phyloP scores from a whole-genome alignment of 2,113 vertebrate species.

The Sus scrofa region DNA sequence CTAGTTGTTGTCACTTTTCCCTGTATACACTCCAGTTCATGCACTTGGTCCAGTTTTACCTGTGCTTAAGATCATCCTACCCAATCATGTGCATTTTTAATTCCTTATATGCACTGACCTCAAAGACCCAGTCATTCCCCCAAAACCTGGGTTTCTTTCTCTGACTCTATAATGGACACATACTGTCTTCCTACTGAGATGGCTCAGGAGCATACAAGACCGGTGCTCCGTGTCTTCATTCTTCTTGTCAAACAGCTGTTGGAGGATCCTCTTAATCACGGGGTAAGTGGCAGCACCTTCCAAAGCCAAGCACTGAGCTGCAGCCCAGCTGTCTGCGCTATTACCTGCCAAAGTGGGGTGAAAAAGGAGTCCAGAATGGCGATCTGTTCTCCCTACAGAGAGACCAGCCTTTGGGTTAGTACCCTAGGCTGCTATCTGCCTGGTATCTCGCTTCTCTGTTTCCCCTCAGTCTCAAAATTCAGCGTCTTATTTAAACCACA shows the following conservation, averaged over 20 bases:
- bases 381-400: neutral
- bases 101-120: neutral
- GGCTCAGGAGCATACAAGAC: conserved; percentile 82
- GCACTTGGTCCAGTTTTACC: neutral
- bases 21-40: neutral
- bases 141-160: neutral
- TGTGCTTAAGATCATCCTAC: neutral
- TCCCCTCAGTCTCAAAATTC: neutral
- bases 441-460: neutral
- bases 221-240: conserved; percentile 82
- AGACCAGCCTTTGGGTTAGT: neutral
- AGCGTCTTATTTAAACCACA: neutral
- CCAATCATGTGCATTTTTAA: neutral
- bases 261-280: conserved; percentile 87
- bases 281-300: conserved; percentile 82
- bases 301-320: conserved; percentile 89
- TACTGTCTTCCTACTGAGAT: conserved; percentile 87
- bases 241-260: conserved; percentile 85
- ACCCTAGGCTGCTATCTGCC: neutral
- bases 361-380: neutral
- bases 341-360: conserved; percentile 77
- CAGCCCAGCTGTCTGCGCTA: conserved; percentile 88
- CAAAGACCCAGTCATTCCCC: neutral
- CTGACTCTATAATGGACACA: conserved; percentile 57
- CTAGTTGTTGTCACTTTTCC: neutral